phyloP scores from a whole-genome alignment of 2,888 invertebrate genomes.

The Cyrtodaria siliqua region DNA sequence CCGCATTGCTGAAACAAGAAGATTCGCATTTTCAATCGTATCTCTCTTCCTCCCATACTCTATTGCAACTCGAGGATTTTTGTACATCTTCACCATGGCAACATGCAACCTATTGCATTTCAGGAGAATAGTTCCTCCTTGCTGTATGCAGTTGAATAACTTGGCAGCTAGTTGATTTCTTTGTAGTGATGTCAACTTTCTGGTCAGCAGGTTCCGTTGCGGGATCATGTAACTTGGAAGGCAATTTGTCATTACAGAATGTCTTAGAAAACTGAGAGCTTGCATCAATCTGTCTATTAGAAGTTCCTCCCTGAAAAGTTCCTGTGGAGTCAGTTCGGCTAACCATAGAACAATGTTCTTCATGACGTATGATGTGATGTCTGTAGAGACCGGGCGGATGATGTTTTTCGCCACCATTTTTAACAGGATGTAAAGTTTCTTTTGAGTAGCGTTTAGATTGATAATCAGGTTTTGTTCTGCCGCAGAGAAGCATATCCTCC shows the following conservation, averaged over 20 bases:
- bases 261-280: not conserved
- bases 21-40: no score
- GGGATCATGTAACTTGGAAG: conserved; percentile 19
- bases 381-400: not conserved
- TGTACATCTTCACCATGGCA: no score
- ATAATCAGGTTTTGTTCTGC: not conserved
- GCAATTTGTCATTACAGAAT: not conserved
- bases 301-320: no score
- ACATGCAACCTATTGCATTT: no score
- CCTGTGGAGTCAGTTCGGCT: not conserved
- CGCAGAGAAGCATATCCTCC: conserved; percentile 2
- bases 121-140: no score
- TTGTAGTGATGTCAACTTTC: not conserved
- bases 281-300: no score
- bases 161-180: not conserved
- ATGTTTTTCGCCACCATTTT: not conserved
- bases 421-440: not conserved
- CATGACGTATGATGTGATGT: conserved; percentile 5
- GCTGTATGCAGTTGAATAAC: no score
- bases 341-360: conserved; percentile 10
- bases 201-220: conserved; percentile 11
- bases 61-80: no score
- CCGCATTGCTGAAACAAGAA: no score
- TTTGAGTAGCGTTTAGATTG: not conserved
- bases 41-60: no score